phyloP scores from a whole-genome alignment of 2,888 invertebrate species.

The Cerastoderma edule region DNA sequence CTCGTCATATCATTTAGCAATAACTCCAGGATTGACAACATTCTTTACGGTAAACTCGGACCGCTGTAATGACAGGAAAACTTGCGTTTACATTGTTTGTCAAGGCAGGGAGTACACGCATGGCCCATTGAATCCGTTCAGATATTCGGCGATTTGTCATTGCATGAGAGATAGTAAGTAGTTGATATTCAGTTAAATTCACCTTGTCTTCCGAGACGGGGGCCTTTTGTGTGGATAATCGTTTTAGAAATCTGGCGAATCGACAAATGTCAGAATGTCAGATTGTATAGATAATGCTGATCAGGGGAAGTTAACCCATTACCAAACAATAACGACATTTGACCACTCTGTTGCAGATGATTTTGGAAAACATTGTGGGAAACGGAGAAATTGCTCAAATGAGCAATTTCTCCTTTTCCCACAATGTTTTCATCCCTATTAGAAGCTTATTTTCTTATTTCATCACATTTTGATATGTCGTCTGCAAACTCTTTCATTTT shows the following conservation, averaged over 20 bases:
- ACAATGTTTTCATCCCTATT: too few species aligned
- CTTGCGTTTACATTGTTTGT: slow-evolving; percentile 8
- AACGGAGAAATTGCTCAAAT: too few species aligned
- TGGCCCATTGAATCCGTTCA: slow-evolving; percentile 27
- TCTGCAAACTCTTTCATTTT: too few species aligned
- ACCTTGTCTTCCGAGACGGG: slow-evolving; percentile 44
- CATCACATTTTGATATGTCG: too few species aligned
- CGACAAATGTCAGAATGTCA: slow-evolving; percentile 60
- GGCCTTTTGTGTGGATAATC: slow-evolving; percentile 44
- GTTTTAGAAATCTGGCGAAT: slow-evolving; percentile 33
- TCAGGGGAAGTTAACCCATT: too few species aligned
- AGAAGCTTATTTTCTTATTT: too few species aligned
- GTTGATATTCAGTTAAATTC: slow-evolving; percentile 44
- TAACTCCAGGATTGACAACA: slow-evolving; percentile 54
- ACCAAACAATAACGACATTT: too few species aligned
- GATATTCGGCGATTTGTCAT: slow-evolving; percentile 33
- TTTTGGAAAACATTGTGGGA: too few species aligned
- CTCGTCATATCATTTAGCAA: slow-evolving; percentile 58
- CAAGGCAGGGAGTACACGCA: not conserved
- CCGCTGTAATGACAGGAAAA: slow-evolving; percentile 30
- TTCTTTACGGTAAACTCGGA: slow-evolving; percentile 38
- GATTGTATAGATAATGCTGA: slow-evolving; percentile 52
- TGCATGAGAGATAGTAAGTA: slow-evolving; percentile 52
- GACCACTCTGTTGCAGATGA: too few species aligned
- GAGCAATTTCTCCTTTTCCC: too few species aligned